Conservation (phyloP, 2,888 invertebrate genomes). For the Xylocampa areola region DNA sequence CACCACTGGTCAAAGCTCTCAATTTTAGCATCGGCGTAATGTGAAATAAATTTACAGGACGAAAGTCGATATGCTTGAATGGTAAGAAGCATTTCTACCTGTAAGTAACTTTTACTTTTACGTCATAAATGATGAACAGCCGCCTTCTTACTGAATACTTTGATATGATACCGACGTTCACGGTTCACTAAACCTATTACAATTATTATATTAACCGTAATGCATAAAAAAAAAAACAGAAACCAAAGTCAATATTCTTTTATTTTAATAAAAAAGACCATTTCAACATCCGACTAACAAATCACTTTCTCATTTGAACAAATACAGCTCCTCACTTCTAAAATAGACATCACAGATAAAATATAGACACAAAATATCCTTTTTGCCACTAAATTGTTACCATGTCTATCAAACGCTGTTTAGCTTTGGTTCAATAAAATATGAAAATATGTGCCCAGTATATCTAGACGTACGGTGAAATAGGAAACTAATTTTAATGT, state of each 20-base stretch:
- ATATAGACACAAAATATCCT: slow-evolving; percentile 83
- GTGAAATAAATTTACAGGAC: no score
- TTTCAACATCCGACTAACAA: slow-evolving; percentile 79
- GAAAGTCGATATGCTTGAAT: no score
- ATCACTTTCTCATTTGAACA: slow-evolving; percentile 72
- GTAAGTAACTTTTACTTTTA: no score
- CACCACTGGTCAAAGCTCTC: no score
- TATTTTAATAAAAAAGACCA: slow-evolving; percentile 81
- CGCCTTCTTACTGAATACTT: no score
- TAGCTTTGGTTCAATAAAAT: slow-evolving; percentile 38
- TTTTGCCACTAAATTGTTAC: slow-evolving; percentile 73
- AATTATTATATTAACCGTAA: no score
- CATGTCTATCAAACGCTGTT: slow-evolving; percentile 63
- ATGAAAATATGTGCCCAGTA: slow-evolving; percentile 4
- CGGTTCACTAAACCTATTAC: no score
- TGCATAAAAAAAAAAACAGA: slow-evolving; percentile 49
- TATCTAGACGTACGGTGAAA: slow-evolving; percentile 6
- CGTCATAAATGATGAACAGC: no score
- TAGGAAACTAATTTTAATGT: neutral
- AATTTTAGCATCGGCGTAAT: no score
- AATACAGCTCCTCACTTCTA: slow-evolving; percentile 76
- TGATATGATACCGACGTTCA: no score
- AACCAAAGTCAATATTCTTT: slow-evolving; percentile 73
- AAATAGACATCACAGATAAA: slow-evolving; percentile 89
- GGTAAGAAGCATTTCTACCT: no score